phyloP scores from a whole-genome alignment of 2,113 vertebrate genomes.

The Chrysochloris asiatica region DNA sequence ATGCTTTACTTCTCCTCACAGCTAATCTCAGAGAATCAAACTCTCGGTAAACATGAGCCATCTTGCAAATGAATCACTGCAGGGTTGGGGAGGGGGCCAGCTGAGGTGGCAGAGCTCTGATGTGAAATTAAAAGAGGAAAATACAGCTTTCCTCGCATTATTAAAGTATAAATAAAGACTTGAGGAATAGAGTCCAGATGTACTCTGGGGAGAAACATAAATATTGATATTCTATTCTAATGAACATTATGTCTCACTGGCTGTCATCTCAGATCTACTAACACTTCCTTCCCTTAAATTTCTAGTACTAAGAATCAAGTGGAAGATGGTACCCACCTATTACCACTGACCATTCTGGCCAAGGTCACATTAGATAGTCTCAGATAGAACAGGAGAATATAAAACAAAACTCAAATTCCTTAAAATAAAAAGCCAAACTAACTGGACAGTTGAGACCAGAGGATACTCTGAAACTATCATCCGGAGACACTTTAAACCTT shows the following conservation, averaged over 20 bases:
- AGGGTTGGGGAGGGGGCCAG: background rate
- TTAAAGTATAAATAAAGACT: constrained; percentile 69
- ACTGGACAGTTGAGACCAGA: background rate
- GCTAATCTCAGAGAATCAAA: constrained; percentile 60
- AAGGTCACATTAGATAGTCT: background rate
- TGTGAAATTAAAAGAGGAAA: constrained; percentile 71
- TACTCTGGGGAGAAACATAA: constrained; percentile 68
- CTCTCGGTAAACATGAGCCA: constrained; percentile 36
- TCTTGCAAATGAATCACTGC: constrained; percentile 51
- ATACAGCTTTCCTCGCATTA: constrained; percentile 52
- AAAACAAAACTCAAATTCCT: background rate
- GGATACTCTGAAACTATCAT: background rate
- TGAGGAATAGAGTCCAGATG: constrained; percentile 53
- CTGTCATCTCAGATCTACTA: constrained; percentile 47
- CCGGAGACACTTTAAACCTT: background rate
- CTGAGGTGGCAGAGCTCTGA: constrained; percentile 38
- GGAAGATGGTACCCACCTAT: background rate
- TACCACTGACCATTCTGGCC: background rate
- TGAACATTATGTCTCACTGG: constrained; percentile 60
- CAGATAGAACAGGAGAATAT: background rate
- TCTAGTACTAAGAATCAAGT: constrained; percentile 42
- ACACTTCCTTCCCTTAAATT: constrained; percentile 15
- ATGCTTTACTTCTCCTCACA: background rate
- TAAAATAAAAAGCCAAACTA: background rate
- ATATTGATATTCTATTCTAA: constrained; percentile 71